Evolutionary conservation across 1,140 invertebrate genomes (phyloP), one percentile per base, ranked within the genome.

Genomic region (Cyphomyrmex costatus): DNA sequence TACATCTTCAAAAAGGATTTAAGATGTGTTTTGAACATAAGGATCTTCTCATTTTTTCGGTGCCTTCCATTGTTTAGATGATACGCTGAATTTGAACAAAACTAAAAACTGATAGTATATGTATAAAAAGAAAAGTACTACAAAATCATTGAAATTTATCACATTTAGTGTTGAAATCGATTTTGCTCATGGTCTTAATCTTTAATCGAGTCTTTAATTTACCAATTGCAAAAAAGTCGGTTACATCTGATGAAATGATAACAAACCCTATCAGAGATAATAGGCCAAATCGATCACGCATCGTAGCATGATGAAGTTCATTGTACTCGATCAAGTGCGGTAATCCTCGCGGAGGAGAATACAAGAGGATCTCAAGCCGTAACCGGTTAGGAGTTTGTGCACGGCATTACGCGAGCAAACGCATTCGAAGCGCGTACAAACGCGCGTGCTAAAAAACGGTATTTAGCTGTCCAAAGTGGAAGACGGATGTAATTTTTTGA

Each of bases 401-500:
- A 88, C 85, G 86, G 89, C 87, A 92, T 92, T 92, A 92, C 90
- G 86, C 85, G 92, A 89, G 66, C 73, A 88, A 65, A 66, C 88
- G 89, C 90, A 93, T 93, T 93, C 92, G 89, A 77, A 70, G 63
- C 87, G 91, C 90, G 92, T 92, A 92, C 89, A 79, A 63, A 80
- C 84, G 89, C 88, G 77, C 86, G 78, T 49, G 10, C 87, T 90
- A 92, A 95, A 95, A 95, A 95, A 94, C 89, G 82, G 74, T 84
- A 82, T 92, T 94, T 92, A 90, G 92, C 87, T 86, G 83, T 86
- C 84, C 87, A 88, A 66, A 92, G 92, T 93, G 94, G 92, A 95
- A 93, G 92, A 91, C 90, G 87, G 92, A 90, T 91, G 93, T 91
- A 93, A 95, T 94, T 94, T 95, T 94, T 93, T 89, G 93, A 92